These are phyloP conservation scores for Andrena bucephala DNA, from an alignment of 2,888 invertebrate genomes.

Conservation along the genomic window DNA sequence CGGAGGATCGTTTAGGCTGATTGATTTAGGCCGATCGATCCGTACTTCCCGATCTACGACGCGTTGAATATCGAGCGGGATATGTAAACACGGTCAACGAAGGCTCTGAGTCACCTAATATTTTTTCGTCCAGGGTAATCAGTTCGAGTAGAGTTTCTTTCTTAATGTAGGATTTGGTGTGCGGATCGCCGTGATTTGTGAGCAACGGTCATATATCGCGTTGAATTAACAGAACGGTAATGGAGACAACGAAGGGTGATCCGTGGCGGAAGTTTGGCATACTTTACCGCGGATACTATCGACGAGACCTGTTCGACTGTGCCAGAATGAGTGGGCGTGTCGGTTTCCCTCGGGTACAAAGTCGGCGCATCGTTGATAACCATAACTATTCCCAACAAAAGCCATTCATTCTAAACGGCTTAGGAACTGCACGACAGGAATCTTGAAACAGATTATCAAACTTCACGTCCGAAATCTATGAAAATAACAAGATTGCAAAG, in stretches of 20 bases:
- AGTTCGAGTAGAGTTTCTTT: no score
- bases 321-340: slow-evolving; percentile 62
- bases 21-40: slow-evolving; percentile 12
- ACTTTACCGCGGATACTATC: slow-evolving; percentile 59
- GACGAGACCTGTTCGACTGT: slow-evolving; percentile 55
- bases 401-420: no score
- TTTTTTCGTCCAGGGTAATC: not conserved
- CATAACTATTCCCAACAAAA: not conserved
- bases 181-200: not conserved
- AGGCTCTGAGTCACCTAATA: not conserved
- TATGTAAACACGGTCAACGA: not conserved
- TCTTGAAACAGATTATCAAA: no score
- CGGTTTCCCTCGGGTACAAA: slow-evolving; percentile 57
- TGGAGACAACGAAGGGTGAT: slow-evolving; percentile 57
- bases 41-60: not conserved
- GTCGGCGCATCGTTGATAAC: slow-evolving; percentile 26
- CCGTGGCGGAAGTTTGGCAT: slow-evolving; percentile 70
- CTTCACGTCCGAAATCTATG: no score
- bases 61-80: not conserved
- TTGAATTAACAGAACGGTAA: slow-evolving; percentile 54
- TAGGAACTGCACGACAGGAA: no score
- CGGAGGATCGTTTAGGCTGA: not conserved
- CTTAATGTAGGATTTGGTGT: not conserved
- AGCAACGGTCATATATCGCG: slow-evolving; percentile 17
- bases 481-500: no score